Conservation (phyloP, 2,113 vertebrate species). For the Jacana jacana region DNA sequence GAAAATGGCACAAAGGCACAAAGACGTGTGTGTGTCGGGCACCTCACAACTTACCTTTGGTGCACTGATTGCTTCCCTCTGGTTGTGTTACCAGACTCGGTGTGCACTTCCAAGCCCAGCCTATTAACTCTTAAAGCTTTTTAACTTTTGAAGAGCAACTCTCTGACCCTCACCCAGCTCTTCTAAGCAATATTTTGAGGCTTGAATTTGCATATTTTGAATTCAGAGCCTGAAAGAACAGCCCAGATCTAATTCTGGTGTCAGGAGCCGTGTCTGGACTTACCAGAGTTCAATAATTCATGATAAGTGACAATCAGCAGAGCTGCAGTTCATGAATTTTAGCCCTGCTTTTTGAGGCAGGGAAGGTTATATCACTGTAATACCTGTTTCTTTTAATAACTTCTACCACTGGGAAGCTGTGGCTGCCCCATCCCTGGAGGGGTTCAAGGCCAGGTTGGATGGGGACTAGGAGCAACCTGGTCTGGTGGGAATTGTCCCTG, state of each 20-base stretch:
- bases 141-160: not conserved
- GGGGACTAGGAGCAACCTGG: not conserved
- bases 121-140: not conserved
- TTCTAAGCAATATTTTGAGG: not conserved
- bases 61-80: not conserved
- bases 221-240: not conserved
- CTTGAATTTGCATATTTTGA: too few relatives aligned
- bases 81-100: not conserved
- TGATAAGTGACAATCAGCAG: not conserved
- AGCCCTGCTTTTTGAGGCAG: not conserved
- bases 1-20: not conserved
- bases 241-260: not conserved
- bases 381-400: not conserved
- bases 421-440: not conserved
- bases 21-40: not conserved
- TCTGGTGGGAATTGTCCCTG: not conserved
- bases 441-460: not conserved
- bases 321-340: not conserved
- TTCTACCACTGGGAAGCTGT: not conserved
- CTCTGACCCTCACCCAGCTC: not conserved
- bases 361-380: not conserved
- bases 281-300: not conserved
- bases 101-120: not conserved
- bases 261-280: not conserved
- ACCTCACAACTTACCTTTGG: not conserved